Conservation (phyloP, 1,140 invertebrate species). For the Dufourea novaeangliae region DNA sequence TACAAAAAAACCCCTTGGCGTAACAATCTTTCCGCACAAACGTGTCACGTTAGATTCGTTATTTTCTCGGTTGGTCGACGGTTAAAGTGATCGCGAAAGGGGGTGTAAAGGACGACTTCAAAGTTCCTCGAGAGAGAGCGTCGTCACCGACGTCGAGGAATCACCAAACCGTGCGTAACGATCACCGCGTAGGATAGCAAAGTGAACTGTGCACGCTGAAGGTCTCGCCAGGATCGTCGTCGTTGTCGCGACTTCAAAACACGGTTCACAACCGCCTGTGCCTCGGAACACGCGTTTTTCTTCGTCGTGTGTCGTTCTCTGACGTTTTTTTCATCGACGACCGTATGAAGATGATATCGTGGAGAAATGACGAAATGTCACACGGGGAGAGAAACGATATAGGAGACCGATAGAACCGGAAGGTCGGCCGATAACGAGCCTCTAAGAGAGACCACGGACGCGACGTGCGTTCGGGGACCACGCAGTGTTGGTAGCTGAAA, state of each 20-base stretch:
- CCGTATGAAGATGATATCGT: too few species aligned
- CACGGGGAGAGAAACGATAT: background rate
- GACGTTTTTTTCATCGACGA: too few species aligned
- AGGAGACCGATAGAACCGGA: background rate
- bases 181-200: conserved; percentile 17
- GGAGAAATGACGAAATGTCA: too few species aligned
- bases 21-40: background rate
- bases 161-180: too few species aligned
- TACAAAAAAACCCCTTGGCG: too few species aligned
- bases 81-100: too few species aligned
- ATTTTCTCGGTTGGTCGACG: background rate
- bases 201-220: background rate
- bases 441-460: background rate
- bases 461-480: conserved; percentile 7
- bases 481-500: conserved; percentile 59
- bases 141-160: too few species aligned
- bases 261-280: background rate
- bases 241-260: background rate
- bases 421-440: conserved; percentile 16
- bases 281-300: too few species aligned
- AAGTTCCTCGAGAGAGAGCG: background rate
- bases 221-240: background rate
- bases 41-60: conserved; percentile 19
- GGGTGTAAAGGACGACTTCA: background rate
- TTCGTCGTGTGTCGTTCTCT: too few species aligned